Conservation (phyloP, 2,113 vertebrate species). For the Chionodraco myersi region DNA sequence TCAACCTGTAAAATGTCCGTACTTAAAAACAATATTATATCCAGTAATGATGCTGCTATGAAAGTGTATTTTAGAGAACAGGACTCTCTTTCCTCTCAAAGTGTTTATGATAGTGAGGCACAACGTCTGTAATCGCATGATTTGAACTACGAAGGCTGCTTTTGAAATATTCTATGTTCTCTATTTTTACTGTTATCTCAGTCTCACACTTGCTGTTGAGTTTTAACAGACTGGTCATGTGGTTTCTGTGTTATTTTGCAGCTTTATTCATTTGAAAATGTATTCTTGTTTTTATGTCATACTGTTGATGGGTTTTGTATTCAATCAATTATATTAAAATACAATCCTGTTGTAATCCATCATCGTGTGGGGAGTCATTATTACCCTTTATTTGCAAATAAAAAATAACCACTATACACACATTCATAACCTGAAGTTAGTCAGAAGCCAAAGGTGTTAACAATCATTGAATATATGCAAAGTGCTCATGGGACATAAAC, state of each 20-base stretch:
- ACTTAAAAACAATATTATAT: slow-evolving; percentile 31
- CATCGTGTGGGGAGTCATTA: slow-evolving; percentile 14
- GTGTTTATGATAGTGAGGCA: slow-evolving; percentile 30
- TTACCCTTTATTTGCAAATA: neutral
- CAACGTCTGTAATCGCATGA: slow-evolving; percentile 45
- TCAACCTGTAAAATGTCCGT: slow-evolving; percentile 31
- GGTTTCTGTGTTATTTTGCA: slow-evolving; percentile 34
- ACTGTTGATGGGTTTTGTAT: slow-evolving; percentile 51
- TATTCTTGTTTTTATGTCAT: slow-evolving; percentile 32
- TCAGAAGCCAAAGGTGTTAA: neutral
- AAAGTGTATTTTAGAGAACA: slow-evolving; percentile 26
- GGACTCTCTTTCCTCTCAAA: neutral
- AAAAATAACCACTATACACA: neutral
- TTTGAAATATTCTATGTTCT: slow-evolving; percentile 47
- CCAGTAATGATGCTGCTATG: slow-evolving; percentile 36
- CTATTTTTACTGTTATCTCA: slow-evolving; percentile 35
- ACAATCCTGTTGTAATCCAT: slow-evolving; percentile 17
- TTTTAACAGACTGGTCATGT: slow-evolving; percentile 27
- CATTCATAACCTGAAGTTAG: neutral
- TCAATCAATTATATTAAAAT: slow-evolving; percentile 45
- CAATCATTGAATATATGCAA: neutral
- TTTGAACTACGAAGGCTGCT: slow-evolving; percentile 16
- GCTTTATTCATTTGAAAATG: slow-evolving; percentile 25
- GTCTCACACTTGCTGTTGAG: slow-evolving; percentile 44
- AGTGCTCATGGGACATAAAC: neutral